A percentile compares a stretch with the other conserved stretches of the same genome.
Evolutionary conservation across 2,888 invertebrate species (phyloP).

Genomic region (Entomobrya proxima): DNA sequence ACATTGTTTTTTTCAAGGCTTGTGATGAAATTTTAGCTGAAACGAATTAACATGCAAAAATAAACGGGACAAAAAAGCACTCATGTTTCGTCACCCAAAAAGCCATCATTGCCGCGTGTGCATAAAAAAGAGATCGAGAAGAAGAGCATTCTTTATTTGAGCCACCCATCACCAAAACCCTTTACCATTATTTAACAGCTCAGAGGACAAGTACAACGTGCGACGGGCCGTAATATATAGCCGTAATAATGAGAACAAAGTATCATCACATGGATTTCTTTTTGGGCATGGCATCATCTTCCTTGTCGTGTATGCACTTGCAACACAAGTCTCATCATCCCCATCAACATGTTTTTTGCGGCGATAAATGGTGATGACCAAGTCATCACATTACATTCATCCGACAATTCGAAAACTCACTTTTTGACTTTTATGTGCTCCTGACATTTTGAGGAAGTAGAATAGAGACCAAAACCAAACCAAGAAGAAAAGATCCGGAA

Average conservation of each 20-base stretch:
- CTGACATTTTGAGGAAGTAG: neutral
- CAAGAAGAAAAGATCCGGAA: neutral
- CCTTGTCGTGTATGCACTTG: neutral
- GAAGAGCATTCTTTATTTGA: neutral
- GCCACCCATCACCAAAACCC: conserved; percentile 46
- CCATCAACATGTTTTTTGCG: conserved; percentile 26
- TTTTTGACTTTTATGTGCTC: conserved; percentile 53
- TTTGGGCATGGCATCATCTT: conserved; percentile 54
- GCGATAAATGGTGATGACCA: conserved; percentile 17
- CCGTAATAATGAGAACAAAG: conserved; percentile 47
- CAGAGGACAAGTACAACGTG: conserved; percentile 33
- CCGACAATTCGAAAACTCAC: conserved; percentile 15
- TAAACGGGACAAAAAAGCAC: neutral
- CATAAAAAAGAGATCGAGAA: neutral
- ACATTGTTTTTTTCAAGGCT: neutral
- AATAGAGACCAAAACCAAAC: neutral
- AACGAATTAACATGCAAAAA: conserved; percentile 13
- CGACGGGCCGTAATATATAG: neutral
- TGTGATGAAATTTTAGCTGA: neutral
- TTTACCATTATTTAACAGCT: conserved; percentile 19
- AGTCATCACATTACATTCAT: conserved; percentile 49
- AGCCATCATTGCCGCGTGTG: too few species aligned
- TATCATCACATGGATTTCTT: conserved; percentile 1
- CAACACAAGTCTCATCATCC: neutral
- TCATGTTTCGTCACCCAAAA: neutral